These are phyloP conservation scores for Stegophylla sp. DNA, from an alignment of 2,888 invertebrate genomes.

Conservation along the genomic window DNA sequence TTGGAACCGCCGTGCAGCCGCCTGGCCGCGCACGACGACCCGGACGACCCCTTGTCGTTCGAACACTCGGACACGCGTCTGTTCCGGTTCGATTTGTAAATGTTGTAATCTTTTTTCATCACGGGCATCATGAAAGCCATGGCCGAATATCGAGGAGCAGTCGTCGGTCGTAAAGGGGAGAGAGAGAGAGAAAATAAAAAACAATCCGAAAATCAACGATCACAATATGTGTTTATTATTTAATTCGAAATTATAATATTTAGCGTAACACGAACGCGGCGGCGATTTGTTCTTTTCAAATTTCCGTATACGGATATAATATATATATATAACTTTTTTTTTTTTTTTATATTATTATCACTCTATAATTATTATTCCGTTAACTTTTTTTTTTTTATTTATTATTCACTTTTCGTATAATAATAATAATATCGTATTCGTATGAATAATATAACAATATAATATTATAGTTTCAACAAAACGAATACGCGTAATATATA, in stretches of 20 bases:
- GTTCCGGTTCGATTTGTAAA: conserved; percentile 83
- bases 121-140: conserved; percentile 98
- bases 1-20: conserved; percentile 76
- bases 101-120: conserved; percentile 91
- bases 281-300: too few species aligned
- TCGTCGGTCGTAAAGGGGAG: too few species aligned
- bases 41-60: conserved; percentile 68
- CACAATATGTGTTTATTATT: too few species aligned
- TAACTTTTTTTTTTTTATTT: neutral
- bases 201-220: too few species aligned
- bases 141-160: neutral
- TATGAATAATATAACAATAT: too few species aligned
- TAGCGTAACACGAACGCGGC: too few species aligned
- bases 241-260: too few species aligned
- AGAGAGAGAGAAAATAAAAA: too few species aligned
- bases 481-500: neutral
- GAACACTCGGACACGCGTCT: conserved; percentile 80
- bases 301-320: too few species aligned
- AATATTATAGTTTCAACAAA: too few species aligned
- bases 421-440: too few species aligned
- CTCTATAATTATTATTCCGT: neutral
- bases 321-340: neutral
- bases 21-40: conserved; percentile 25
- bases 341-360: too few species aligned
- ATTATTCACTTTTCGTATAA: conserved; percentile 7